phyloP scores from a whole-genome alignment of 2,113 vertebrate genomes.

The Probosciger aterrimus region DNA sequence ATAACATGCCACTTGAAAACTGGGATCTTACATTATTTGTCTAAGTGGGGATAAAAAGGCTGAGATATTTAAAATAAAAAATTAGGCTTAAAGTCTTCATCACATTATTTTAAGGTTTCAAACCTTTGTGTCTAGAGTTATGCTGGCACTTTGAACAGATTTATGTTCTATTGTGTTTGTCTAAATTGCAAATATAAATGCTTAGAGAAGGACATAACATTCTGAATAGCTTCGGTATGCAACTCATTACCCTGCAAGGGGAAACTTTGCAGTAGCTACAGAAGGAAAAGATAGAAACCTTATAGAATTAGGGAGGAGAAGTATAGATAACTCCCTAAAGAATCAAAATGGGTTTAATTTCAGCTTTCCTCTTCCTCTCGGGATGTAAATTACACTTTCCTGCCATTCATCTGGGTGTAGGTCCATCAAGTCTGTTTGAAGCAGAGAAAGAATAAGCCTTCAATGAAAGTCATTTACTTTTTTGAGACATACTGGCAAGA shows the following conservation, averaged over 20 bases:
- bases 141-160: background rate
- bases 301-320: slow-evolving; percentile 31
- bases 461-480: background rate
- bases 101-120: background rate
- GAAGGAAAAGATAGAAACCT: slow-evolving; percentile 46
- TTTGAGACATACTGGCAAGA: background rate
- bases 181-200: background rate
- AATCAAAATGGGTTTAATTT: background rate
- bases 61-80: background rate
- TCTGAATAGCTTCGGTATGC: background rate
- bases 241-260: slow-evolving; percentile 38
- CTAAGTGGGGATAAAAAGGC: background rate
- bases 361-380: background rate
- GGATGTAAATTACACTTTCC: background rate
- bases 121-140: background rate
- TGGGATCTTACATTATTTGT: background rate
- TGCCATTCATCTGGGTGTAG: background rate
- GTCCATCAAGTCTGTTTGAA: background rate
- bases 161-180: background rate
- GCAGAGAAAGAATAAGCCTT: background rate
- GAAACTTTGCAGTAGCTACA: slow-evolving; percentile 24
- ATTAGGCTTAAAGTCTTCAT: background rate
- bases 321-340: slow-evolving; percentile 25
- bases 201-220: background rate
- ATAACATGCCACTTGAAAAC: background rate